Base-by-base conservation (phyloP, 2,113 vertebrate species). In the Pitta sordida region DNA sequence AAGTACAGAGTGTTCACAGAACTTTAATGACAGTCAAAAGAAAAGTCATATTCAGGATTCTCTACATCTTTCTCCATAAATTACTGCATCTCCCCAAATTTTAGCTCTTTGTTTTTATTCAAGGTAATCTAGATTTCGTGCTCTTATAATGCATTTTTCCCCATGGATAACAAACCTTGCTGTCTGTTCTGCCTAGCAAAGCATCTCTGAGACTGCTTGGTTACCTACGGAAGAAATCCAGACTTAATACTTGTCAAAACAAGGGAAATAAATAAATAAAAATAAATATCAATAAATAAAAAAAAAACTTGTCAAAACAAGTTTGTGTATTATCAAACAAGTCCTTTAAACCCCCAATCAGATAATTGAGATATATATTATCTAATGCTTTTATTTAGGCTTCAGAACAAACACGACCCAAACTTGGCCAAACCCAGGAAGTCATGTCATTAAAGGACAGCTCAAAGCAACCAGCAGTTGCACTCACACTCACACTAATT, bases 321-420 rank as follows among this genome's bases (percentile, higher is more conserved):
- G 48, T n/a, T n/a, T 17, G 39, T 49, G 30, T 41, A 59, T 34
- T 78, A 41, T 37, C 13, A 91, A 16, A 26, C 26, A 89, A 71
- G 39, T 59, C 53, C 56, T 91, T 53, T 51, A 43, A 11, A 91
- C 58, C 10, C 9, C 71, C 44, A 34, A 59, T 24, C 27, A 82
- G 53, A 51, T 39, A 49, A 32, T 0, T 0, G 0, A 56, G 9
- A 59, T 9, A 60, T 1, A 0, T 14, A 73, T 32, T 36, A 89
- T 22, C 24, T 51, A 82, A 80, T 12, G 16, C 19, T 55, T 82
- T 70, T 39, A 65, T 15, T n/a, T 7, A 36, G 44, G 16, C 26
- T 93, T 83, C 58, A 69, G 44, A 76, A 81, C 8, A 82, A 92
- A 46, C 4, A 12, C 2, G 3, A 68, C 30, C 48, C 88, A 12